Conservation (phyloP, 2,113 vertebrate genomes). For the Stercorarius parasiticus region DNA sequence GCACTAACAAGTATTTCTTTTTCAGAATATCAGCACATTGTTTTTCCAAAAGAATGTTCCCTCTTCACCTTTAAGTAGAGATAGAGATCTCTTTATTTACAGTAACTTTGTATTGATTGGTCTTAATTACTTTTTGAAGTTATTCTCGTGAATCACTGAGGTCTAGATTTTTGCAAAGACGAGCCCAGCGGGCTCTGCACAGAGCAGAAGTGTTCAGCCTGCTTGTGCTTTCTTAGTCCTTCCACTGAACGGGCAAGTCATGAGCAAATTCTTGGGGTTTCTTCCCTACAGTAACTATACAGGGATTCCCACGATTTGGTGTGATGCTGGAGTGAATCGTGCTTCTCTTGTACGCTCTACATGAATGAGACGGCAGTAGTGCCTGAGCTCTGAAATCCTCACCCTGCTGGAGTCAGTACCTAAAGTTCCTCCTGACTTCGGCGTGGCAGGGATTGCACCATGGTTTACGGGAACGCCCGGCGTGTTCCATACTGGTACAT, state of each 20-base stretch:
- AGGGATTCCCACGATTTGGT: background rate
- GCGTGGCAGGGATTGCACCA: fast-evolving
- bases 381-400: background rate
- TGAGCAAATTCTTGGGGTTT: background rate
- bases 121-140: background rate
- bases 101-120: background rate
- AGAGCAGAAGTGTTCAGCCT: background rate
- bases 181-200: background rate
- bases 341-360: background rate
- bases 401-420: background rate
- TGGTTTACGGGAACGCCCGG: background rate
- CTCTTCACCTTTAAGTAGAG: background rate
- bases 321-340: background rate
- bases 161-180: background rate
- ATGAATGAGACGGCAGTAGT: background rate
- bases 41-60: background rate
- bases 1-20: background rate
- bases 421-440: background rate
- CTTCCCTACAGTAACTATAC: background rate
- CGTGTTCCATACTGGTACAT: background rate
- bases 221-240: background rate
- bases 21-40: background rate
- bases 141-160: background rate
- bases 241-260: background rate
- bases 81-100: background rate